Conservation (phyloP, 2,113 vertebrate species). For the Poicephalus gulielmi region DNA sequence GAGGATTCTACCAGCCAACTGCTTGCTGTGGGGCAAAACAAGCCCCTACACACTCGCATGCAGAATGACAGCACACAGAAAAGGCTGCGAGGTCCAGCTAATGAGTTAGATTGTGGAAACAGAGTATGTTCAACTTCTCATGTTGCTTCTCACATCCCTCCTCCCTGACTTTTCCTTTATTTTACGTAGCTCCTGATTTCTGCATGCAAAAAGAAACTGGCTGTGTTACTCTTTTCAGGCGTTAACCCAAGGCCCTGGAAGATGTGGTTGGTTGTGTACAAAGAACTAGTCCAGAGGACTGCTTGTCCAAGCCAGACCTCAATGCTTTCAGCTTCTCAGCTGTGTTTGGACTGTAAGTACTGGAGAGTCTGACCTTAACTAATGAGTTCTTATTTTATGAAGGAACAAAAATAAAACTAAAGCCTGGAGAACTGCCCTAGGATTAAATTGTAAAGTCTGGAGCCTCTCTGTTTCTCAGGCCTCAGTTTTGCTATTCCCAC, state of each 20-base stretch:
- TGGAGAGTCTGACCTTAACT: neutral
- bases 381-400: neutral
- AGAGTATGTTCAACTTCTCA: neutral
- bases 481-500: neutral
- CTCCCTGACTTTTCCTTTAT: neutral
- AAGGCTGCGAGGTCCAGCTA: neutral
- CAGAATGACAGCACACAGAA: neutral
- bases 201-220: neutral
- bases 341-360: neutral
- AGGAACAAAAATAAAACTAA: neutral
- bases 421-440: neutral
- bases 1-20: neutral
- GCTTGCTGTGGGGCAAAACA: fast-evolving
- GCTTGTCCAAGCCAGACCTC: neutral
- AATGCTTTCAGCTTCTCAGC: neutral
- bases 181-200: neutral
- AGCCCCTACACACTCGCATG: neutral
- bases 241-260: neutral
- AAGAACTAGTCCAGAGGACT: neutral
- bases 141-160: neutral
- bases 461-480: neutral
- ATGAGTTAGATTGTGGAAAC: neutral
- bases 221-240: neutral
- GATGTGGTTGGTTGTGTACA: neutral
- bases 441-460: neutral